Evolutionary conservation across 2,113 vertebrate species (phyloP).

Genomic region (Piliocolobus tephrosceles): DNA sequence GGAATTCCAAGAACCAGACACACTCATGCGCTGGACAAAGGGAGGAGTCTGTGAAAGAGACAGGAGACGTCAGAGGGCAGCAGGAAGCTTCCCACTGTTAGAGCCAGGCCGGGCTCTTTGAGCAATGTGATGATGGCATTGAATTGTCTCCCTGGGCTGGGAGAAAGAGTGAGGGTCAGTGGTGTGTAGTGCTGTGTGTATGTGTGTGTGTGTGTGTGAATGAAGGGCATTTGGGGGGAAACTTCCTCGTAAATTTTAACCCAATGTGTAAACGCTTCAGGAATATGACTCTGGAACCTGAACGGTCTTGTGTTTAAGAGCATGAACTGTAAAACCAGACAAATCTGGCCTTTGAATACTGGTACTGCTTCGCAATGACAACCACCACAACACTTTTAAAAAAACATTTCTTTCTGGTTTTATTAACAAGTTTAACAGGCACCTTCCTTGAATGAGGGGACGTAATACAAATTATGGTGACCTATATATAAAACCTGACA

Average conservation of each 20-base stretch:
- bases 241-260: slow-evolving; percentile 3
- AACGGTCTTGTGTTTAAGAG: not conserved
- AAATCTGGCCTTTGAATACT: not conserved
- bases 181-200: not conserved
- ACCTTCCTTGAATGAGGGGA: not conserved
- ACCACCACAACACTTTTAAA: not conserved
- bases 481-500: not conserved
- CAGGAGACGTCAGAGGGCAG: not conserved
- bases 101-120: not conserved
- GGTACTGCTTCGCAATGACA: not conserved
- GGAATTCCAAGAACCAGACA: not conserved
- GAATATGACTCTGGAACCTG: not conserved
- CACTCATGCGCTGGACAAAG: not conserved
- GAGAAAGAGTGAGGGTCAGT: not conserved
- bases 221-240: not conserved
- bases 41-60: not conserved
- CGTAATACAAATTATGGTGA: not conserved
- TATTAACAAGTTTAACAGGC: not conserved
- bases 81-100: not conserved
- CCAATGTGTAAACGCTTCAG: not conserved
- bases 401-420: not conserved
- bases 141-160: not conserved
- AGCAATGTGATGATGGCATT: not conserved
- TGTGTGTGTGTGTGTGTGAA: not conserved
- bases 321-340: not conserved